Conservation (phyloP, 2,113 vertebrate genomes). For the Verasper variegatus region DNA sequence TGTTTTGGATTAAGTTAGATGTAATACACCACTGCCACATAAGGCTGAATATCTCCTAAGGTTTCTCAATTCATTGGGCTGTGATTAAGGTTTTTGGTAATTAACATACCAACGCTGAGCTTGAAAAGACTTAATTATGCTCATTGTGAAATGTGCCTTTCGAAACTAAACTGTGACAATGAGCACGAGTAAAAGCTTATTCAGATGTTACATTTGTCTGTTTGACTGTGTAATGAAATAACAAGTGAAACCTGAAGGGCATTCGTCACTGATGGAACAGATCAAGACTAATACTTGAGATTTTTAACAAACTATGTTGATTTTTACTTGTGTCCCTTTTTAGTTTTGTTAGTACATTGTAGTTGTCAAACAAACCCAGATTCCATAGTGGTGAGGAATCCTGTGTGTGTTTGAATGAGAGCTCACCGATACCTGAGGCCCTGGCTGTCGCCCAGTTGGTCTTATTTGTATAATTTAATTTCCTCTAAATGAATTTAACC, state of each 20-base stretch:
- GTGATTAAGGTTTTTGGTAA: slow-evolving; percentile 31
- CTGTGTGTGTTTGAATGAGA: background rate
- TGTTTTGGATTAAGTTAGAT: too few relatives aligned
- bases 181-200: slow-evolving; percentile 23
- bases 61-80: slow-evolving; percentile 4
- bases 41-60: slow-evolving; percentile 7
- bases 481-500: too few relatives aligned
- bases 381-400: background rate
- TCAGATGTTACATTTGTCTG: slow-evolving; percentile 21
- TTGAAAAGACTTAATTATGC: slow-evolving; percentile 39
- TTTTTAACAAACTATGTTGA: too few relatives aligned
- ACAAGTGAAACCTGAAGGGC: slow-evolving; percentile 3
- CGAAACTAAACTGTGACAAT: slow-evolving; percentile 4
- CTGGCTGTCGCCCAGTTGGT: background rate
- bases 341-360: background rate
- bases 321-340: background rate
- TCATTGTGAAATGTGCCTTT: slow-evolving; percentile 1
- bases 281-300: background rate
- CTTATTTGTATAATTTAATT: too few relatives aligned
- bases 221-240: slow-evolving; percentile 26
- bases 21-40: background rate
- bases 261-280: background rate
- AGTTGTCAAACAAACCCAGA: background rate
- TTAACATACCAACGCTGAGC: slow-evolving; percentile 32
- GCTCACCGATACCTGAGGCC: slow-evolving; percentile 1